Base-by-base conservation (phyloP, 2,888 invertebrate species). In the Aphodius granarius region DNA sequence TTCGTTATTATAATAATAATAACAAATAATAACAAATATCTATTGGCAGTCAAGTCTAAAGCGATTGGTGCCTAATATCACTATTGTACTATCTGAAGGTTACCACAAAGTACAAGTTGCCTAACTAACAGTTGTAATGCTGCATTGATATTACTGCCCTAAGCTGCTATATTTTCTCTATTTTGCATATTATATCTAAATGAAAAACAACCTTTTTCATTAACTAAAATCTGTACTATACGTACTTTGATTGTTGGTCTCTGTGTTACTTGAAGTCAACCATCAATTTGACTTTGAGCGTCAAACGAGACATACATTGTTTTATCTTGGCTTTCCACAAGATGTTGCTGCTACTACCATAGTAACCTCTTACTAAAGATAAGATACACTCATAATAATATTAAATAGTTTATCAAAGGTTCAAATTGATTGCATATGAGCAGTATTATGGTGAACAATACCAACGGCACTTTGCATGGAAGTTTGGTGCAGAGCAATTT, bases 241-340 rank as follows among this genome's bases (percentile, higher is more conserved):
- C 6, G 13, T 43, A 43, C 43, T 3, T 43, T 43, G 6, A 43
- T 43, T 6, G 43, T 71, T 43, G 73, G 82, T 82, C 82, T 78
- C 77, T 71, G 81, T 82, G 82, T 82, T 82, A 75, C 81, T 77
- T 76, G 75, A 77, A 77, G 66, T 73, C 79, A 79, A 78, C 73
- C 21, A 77, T 78, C 43, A 75, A 78, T 80, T 75, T 76, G 71
- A 73, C 73, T 78, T 78, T 80, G 77, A 78, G 79, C 75, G 80
- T 78, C 78, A 78, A 81, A 78, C 18, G 76, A 77, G 80, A 81
- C 80, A 75, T 75, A 81, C 76, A 82, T 76, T 75, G 80, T 66
- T 74, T 78, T 76, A 19, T 43, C 78, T 76, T 75, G 71, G 76
- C 22, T 75, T 80, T 79, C 80, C 80, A 75, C 78, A 77, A 71